These are phyloP conservation scores for Antitype chi DNA, from an alignment of 2,888 invertebrate genomes.

Conservation along the genomic window DNA sequence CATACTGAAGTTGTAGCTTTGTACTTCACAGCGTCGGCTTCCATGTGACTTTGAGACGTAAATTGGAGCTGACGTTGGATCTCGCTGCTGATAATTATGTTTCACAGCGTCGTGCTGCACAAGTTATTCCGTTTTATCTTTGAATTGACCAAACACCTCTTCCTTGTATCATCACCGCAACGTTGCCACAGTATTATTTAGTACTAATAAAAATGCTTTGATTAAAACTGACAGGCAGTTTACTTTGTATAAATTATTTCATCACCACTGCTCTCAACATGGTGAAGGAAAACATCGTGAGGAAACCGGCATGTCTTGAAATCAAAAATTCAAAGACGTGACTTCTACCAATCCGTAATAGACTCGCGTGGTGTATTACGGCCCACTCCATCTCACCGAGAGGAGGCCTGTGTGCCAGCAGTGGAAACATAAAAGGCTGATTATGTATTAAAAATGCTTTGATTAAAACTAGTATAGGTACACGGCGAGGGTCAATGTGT, in stretches of 20 bases:
- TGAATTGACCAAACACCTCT: not conserved
- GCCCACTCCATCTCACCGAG: too few species aligned
- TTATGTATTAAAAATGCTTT: too few species aligned
- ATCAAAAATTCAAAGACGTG: too few species aligned
- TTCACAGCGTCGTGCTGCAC: slow-evolving; percentile 15
- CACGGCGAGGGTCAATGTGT: not conserved
- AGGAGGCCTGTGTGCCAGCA: too few species aligned
- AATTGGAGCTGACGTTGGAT: slow-evolving; percentile 49
- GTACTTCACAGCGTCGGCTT: slow-evolving; percentile 53
- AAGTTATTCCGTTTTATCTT: slow-evolving; percentile 24
- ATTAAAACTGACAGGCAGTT: not conserved
- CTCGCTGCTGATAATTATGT: slow-evolving; percentile 49
- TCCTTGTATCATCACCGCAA: not conserved
- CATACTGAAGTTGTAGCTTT: slow-evolving; percentile 73
- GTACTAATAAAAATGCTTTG: not conserved
- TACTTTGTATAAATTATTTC: too few species aligned
- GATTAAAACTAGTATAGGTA: not conserved
- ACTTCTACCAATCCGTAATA: too few species aligned
- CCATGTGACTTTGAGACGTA: slow-evolving; percentile 50
- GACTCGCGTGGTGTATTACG: too few species aligned
- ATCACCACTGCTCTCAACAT: too few species aligned
- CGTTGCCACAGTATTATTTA: not conserved
- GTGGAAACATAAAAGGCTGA: too few species aligned
- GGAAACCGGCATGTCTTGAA: too few species aligned
- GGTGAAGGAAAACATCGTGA: too few species aligned